phyloP scores from a whole-genome alignment of 2,113 vertebrate species.

The Ascaphus truei region DNA sequence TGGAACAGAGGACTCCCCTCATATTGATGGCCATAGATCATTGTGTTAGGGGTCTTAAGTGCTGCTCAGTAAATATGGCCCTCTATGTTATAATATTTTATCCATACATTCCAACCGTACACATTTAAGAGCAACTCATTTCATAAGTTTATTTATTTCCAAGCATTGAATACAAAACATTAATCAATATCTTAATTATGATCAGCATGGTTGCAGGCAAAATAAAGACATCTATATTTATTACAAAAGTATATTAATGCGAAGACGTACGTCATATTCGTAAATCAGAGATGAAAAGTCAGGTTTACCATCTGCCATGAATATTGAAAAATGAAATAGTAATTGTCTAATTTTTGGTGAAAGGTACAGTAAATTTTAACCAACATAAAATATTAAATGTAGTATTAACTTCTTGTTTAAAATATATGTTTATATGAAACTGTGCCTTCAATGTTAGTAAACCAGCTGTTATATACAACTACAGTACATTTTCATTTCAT shows the following conservation, averaged over 20 bases:
- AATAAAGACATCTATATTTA: not conserved
- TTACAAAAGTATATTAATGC: not conserved
- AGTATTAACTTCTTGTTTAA: no score
- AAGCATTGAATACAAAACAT: not conserved
- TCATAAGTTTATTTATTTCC: not conserved
- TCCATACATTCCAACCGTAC: not conserved
- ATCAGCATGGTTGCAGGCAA: not conserved
- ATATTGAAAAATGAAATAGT: no score
- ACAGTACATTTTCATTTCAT: constrained; percentile 15
- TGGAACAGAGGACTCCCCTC: no score
- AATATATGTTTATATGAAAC: no score
- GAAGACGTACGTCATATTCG: not conserved
- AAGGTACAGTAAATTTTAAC: no score
- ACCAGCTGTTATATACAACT: not conserved
- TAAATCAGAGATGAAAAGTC: not conserved
- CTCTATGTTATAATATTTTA: not conserved
- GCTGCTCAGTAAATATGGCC: constrained; percentile 4
- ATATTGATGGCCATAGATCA: no score
- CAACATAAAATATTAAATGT: no score
- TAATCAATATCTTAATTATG: not conserved
- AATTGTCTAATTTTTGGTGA: no score
- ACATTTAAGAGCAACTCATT: not conserved
- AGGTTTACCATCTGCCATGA: no score
- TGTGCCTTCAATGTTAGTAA: constrained; percentile 14
- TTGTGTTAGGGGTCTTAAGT: no score